phyloP scores from a whole-genome alignment of 2,888 invertebrate genomes.

The Adineta ricciae region DNA sequence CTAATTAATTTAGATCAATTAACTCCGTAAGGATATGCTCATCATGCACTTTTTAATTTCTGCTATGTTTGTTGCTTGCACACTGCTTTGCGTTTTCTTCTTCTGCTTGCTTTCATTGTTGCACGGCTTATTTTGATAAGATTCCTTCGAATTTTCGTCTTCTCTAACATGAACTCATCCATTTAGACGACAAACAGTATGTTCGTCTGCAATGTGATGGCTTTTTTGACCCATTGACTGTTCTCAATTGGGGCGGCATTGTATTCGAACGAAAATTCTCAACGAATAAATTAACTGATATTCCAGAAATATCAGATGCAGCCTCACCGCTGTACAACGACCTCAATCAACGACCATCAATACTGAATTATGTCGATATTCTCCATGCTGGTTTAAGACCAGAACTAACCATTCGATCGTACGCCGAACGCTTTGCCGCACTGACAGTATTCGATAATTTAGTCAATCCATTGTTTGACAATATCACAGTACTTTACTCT shows the following conservation, averaged over 20 bases:
- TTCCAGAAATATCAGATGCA: constrained; percentile 31
- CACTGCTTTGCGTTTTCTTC: constrained; percentile 26
- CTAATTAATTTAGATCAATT: not conserved
- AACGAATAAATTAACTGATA: constrained; percentile 30
- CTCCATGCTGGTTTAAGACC: constrained; percentile 59
- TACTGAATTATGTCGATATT: constrained; percentile 64
- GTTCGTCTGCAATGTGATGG: constrained; percentile 75
- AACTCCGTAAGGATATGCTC: not conserved
- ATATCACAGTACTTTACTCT: constrained; percentile 71
- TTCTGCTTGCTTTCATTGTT: not conserved
- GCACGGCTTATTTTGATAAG: not conserved
- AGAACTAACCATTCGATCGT: not conserved
- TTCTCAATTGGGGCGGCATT: constrained; percentile 73
- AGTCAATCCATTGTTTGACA: constrained; percentile 74
- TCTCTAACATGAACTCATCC: not conserved
- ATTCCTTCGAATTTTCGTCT: not conserved
- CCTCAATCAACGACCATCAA: constrained; percentile 62
- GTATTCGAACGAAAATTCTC: constrained; percentile 55
- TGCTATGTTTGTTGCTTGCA: not conserved
- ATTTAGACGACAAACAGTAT: constrained; percentile 65
- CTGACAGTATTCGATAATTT: constrained; percentile 78
- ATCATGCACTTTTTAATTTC: not conserved
- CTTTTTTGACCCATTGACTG: constrained; percentile 52
- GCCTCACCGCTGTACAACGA: constrained; percentile 36
- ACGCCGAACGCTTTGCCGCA: constrained; percentile 56